Base-by-base conservation (phyloP, 2,113 vertebrate species). In the Ictalurus furcatus region DNA sequence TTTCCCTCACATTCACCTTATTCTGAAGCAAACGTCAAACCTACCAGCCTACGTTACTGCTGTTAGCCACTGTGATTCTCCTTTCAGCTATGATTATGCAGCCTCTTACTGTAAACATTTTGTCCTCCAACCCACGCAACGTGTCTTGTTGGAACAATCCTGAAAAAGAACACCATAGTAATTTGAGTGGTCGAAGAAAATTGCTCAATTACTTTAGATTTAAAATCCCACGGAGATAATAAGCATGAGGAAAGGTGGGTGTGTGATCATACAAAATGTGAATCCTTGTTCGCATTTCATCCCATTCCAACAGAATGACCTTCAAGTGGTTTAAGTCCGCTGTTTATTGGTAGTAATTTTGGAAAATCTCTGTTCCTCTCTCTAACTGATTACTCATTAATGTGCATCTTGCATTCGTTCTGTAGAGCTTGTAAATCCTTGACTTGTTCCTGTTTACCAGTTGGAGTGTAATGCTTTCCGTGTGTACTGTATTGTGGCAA, bases 401-500 rank as follows among this genome's bases (percentile, higher is more conserved):
- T n/a, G n/a, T n/a, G 59, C 14, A 1, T 80, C 4, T 65, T 80
- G 34, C 28, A 16, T 54, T 80, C 48, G 28, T 63, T 67, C 65
- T 54, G 37, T 30, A 34, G 37, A 19, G 40, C 74, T 65, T 58
- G 56, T 30, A 61, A 78, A 48, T 86, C 37, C 37, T 48, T 2
- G 7, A 17, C 59, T 52, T 6, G 4, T 28, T 34, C 37, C 1
- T 48, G 23, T n/a, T 82, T 34, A 56, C 30, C 54, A 8, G 54
- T n/a, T 13, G 17, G 52, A 71, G 52, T 28, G n/a, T 30, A 56
- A 54, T 25, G 48, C 34, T 82, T 17, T 73, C 78, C 30, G 81
- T n/a, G 34, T 79, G 81, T 86, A 74, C 86, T 88, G 81, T 86
- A 74, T 88, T 88, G 81, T 88, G 76, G 34, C 83, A 86, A 65